These are phyloP conservation scores for Nasonia longicornis DNA, from an alignment of 1,140 invertebrate genomes.

Conservation along the genomic window DNA sequence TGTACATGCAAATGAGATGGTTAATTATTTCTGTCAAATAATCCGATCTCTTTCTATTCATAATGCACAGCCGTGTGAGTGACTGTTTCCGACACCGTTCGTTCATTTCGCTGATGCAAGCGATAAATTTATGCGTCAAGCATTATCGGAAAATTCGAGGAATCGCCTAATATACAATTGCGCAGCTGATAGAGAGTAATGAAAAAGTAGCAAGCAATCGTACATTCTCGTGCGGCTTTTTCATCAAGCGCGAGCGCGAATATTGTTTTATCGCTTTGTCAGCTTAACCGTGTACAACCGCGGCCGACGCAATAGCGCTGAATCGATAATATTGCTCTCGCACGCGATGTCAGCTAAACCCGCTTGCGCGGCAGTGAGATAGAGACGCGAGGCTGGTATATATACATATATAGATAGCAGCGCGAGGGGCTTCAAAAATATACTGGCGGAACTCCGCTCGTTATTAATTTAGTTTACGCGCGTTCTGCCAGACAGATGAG, in stretches of 20 bases:
- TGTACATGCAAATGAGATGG: no score
- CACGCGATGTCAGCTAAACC: background rate
- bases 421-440: background rate
- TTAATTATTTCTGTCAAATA: no score
- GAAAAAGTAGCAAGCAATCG: background rate
- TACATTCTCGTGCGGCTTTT: background rate
- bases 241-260: background rate
- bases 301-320: background rate
- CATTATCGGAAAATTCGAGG: no score
- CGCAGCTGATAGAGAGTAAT: no score
- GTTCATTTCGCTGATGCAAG: no score
- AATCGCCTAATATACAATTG: background rate
- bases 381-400: background rate
- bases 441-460: slow-evolving; percentile 7
- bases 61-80: no score
- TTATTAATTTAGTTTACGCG: slow-evolving; percentile 28
- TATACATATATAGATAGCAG: background rate
- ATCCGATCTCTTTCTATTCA: no score
- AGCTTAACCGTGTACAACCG: slow-evolving; percentile 2
- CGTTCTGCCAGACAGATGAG: background rate
- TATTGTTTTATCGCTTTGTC: slow-evolving; percentile 38
- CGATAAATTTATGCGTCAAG: no score
- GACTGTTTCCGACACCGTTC: no score
- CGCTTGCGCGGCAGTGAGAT: background rate
- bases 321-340: slow-evolving; percentile 28